Conservation (phyloP, 2,797 vertebrate genomes). For the Eulemur coronatus region DNA sequence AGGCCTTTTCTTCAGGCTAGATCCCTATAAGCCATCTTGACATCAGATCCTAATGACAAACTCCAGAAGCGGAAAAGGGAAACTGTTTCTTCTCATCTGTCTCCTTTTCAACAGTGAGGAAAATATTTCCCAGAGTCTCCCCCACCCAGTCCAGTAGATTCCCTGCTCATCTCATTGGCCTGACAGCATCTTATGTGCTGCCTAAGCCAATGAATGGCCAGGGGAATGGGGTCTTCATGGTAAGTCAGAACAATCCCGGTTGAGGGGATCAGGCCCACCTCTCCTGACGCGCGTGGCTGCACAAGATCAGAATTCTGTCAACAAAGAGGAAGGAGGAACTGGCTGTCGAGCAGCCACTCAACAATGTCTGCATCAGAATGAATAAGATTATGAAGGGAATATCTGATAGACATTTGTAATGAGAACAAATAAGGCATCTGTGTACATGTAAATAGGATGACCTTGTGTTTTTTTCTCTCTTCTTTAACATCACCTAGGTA, state of each 20-base stretch:
- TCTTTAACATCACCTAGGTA: neutral
- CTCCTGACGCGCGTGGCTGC: neutral
- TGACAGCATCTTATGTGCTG: neutral
- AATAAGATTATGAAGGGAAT: neutral
- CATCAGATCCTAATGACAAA: neutral
- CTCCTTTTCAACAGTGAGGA: neutral
- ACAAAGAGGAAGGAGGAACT: neutral
- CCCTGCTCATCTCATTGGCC: neutral
- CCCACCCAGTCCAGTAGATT: neutral
- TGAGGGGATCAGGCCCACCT: neutral
- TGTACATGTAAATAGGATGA: neutral
- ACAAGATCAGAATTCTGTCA: neutral
- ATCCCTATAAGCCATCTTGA: neutral
- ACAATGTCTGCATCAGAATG: neutral
- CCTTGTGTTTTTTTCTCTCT: neutral
- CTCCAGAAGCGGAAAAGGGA: neutral
- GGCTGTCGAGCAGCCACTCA: neutral
- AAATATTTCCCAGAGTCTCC: neutral
- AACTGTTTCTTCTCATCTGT: neutral
- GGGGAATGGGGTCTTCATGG: neutral
- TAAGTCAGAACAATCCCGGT: neutral
- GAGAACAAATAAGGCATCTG: neutral
- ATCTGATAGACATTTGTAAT: neutral
- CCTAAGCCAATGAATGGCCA: neutral
- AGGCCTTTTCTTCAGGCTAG: neutral